phyloP scores from a whole-genome alignment of 2,888 invertebrate species.

The Harpagoxenus sublaevis region DNA sequence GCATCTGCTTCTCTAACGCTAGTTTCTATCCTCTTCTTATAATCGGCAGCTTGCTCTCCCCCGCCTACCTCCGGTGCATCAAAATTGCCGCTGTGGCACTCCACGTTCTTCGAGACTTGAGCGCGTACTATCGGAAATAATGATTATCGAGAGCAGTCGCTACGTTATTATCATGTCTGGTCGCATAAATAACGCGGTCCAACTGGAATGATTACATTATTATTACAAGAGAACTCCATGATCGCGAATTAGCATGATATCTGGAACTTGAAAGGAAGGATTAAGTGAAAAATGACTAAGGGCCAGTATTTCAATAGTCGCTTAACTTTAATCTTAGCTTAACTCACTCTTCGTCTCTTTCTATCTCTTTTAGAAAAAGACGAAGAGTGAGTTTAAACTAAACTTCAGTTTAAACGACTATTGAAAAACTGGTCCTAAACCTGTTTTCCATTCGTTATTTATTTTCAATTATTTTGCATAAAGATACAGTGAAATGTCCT shows the following conservation, averaged over 20 bases:
- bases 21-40: constrained; percentile 1
- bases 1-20: constrained; percentile 57
- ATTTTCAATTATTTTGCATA: background rate
- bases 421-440: background rate
- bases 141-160: constrained; percentile 11
- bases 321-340: too few species aligned
- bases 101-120: background rate
- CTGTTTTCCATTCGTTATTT: background rate
- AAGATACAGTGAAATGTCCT: background rate
- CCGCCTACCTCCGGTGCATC: constrained; percentile 4
- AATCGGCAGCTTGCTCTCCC: constrained; percentile 7
- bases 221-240: background rate
- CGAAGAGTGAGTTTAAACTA: too few species aligned
- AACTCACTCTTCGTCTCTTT: too few species aligned
- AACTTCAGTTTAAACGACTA: too few species aligned
- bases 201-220: background rate
- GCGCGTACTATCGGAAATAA: constrained; percentile 8
- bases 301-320: too few species aligned
- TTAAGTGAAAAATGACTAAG: background rate
- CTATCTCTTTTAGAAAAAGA: too few species aligned
- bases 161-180: background rate
- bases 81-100: constrained; percentile 17
- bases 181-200: background rate
- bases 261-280: background rate
- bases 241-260: background rate